Conservation (phyloP, 2,797 vertebrate species). For the Pangasius larnaudii region DNA sequence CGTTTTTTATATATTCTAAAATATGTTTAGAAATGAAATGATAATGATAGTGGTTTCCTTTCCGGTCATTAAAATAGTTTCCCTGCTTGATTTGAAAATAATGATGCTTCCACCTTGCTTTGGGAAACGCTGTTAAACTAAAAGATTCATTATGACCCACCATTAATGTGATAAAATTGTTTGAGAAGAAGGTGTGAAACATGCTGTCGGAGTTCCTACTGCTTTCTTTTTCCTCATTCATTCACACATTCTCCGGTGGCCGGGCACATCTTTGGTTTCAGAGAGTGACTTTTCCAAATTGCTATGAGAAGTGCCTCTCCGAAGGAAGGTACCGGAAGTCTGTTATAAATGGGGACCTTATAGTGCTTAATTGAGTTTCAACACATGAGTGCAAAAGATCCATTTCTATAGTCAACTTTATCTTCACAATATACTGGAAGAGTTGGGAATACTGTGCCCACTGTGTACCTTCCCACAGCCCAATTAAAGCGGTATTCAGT, state of each 20-base stretch:
- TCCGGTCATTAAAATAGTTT: neutral
- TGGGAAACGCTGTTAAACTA: too few relatives aligned
- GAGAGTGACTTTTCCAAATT: neutral
- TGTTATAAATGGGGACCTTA: neutral
- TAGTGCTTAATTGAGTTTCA: neutral
- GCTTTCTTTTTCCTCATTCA: neutral
- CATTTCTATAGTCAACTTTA: neutral
- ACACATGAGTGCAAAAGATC: neutral
- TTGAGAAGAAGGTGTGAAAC: neutral
- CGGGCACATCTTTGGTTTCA: neutral
- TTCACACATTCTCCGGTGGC: neutral
- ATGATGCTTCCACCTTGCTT: neutral
- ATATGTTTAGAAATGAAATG: neutral
- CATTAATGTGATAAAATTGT: neutral
- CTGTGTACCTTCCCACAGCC: neutral
- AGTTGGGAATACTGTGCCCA: neutral
- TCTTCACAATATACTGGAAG: neutral
- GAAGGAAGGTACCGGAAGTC: neutral
- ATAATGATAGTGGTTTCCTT: neutral
- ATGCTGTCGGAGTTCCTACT: neutral
- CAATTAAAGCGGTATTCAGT: neutral
- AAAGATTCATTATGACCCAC: neutral
- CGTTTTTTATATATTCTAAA: neutral
- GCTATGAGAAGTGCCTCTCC: neutral
- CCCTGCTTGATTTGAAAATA: constrained; percentile 1